Evolutionary conservation across 1,140 invertebrate species (phyloP), one percentile per base, ranked within the genome.

Genomic region (Triops longicaudatus): DNA sequence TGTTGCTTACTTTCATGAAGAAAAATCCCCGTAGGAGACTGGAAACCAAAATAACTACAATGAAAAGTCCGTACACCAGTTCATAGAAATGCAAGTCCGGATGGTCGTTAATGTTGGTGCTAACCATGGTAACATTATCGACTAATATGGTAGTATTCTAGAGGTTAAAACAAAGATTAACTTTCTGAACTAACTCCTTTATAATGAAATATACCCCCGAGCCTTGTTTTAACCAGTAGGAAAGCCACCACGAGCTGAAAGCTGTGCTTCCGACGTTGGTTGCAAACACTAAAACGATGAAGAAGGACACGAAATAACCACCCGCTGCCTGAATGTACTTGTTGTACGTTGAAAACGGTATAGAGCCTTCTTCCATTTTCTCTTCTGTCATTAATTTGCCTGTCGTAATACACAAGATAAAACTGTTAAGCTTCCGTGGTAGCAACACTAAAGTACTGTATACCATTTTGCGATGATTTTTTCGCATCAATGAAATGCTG

Each of bases 241-340:
- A 88, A 1, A 92, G 83, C 89, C 90, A 92, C 86, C 89, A 90
- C 75, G 87, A 88, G 78, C 88, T 88, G 77, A 90, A 90, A 0
- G 85, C 81, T 75, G 86, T 85, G 22, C 86, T 85, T 1, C 85
- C 86, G 37, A 90, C 86, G 79, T 88, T 89, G 9, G 90, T 43
- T 2, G 88, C 80, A 78, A 91, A 89, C 26, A 84, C 83, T 0
- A 88, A 73, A 41, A 90, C 78, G 7, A 91, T 85, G 14, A 88
- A 75, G 26, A 84, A 17, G 43, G 84, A 82, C 0, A 89, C 50
- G 1, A 85, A 79, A 78, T 85, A 86, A 5, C 91, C 90, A 17
- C 91, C 91, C 14, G 86, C 86, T 14, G 87, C 86, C 79, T 85
- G 81, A 9, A 91, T 84, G 79, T 91, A 92, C 7, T 81, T 77